Evolutionary conservation across 2,888 invertebrate species (phyloP).

Genomic region (Erannis defoliaria): DNA sequence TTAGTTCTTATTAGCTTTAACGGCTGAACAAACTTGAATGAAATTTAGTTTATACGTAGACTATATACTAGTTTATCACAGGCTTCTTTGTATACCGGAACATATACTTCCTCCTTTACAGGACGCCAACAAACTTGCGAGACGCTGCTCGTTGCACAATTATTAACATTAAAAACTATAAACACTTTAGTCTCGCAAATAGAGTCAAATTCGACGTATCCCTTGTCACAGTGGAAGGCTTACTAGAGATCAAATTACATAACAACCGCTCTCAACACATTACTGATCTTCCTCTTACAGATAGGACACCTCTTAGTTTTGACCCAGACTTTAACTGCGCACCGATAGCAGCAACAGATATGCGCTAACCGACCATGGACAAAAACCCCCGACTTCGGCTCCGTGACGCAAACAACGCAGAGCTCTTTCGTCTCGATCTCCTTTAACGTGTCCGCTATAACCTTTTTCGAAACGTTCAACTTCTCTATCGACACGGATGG

Average conservation of each 20-base stretch:
- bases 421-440: constrained; percentile 67
- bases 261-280: constrained; percentile 88
- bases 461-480: constrained; percentile 56
- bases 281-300: constrained; percentile 89
- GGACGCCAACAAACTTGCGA: too few relatives aligned
- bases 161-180: too few relatives aligned
- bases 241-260: constrained; percentile 62
- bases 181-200: neutral
- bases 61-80: neutral
- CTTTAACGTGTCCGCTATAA: constrained; percentile 58
- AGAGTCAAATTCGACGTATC: neutral
- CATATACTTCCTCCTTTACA: too few relatives aligned
- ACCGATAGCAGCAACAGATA: constrained; percentile 90
- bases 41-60: neutral
- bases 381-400: constrained; percentile 89
- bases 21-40: too few relatives aligned
- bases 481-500: constrained; percentile 69
- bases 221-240: constrained; percentile 7
- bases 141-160: too few relatives aligned
- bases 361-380: constrained; percentile 89
- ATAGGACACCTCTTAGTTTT: constrained; percentile 89
- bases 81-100: neutral
- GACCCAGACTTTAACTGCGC: constrained; percentile 89
- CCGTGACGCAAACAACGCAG: constrained; percentile 88
- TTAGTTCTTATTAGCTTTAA: too few relatives aligned